Evolutionary conservation across 2,888 invertebrate species (phyloP), one percentile per base, ranked within the genome.

Genomic region (Odontocolon sp.): DNA sequence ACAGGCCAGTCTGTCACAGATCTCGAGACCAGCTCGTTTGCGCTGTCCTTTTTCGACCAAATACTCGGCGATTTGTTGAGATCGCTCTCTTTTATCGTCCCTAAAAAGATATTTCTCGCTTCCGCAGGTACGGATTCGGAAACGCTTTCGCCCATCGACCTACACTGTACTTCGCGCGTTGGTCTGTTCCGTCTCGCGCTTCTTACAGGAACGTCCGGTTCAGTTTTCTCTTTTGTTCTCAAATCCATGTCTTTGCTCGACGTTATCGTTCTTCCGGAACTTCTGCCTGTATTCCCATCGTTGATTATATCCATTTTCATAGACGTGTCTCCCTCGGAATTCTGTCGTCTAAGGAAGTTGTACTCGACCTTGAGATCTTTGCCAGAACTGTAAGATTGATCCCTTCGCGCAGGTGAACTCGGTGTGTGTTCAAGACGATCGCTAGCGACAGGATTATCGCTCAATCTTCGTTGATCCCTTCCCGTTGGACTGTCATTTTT

Each of bases 111-210:
- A 52, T 85, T 90, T 50, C 87, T 85, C 40, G 87, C 75, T 57
- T 89, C 90, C 0, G 79, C 80, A 9, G 72, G 68, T 11, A 78
- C 80, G 0, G 81, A 66, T 26, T 88, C 89, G 9, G 83, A 80
- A 1, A 86, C 87, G 38, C 87, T 90, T 42, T 91, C 91, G 2
- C 91, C 91, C 88, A 90, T 89, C 9, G 90, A 91, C 9, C 90
- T 84, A 70, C 90, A 91, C 6, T 90, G 89, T 4, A 89, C 82
- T 38, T 89, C 91, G n/a, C 90, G 80, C 4, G 90, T 83, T 0
- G 85, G 87, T 61, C 90, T 82, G 52, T 90, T 90, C 45, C 90
- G 85, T 52, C 91, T 83, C 0, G 88, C 89, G 64, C 87, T 89
- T 76, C 90, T 84, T 8, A 90, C 89, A 52, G 91, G 90, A 23